Evolutionary conservation across 2,888 invertebrate species (phyloP).

Genomic region (Camptogramma bilineatum): DNA sequence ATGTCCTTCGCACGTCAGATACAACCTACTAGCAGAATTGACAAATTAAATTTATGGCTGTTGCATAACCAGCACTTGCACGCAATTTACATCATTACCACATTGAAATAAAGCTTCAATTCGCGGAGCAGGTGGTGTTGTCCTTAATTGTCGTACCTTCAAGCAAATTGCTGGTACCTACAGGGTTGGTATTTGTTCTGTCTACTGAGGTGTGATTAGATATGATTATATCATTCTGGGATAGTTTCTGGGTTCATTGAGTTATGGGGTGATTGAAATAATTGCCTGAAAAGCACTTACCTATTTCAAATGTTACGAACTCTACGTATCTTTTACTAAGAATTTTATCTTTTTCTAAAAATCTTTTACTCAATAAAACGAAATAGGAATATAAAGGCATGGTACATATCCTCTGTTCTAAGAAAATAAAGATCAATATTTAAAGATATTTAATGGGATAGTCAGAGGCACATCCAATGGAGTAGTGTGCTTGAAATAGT

Average conservation of each 20-base stretch:
- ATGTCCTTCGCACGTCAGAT: slow-evolving; percentile 56
- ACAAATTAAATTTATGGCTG: slow-evolving; percentile 54
- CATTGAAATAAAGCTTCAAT: slow-evolving; percentile 10
- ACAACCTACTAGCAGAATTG: slow-evolving; percentile 53
- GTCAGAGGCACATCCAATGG: too few species aligned
- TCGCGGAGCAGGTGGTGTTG: slow-evolving; percentile 14
- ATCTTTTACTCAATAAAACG: too few species aligned
- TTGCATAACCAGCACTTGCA: slow-evolving; percentile 22
- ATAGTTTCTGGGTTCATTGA: slow-evolving; percentile 9
- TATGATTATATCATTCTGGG: slow-evolving; percentile 33
- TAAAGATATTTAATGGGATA: too few species aligned
- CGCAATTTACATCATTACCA: slow-evolving; percentile 22
- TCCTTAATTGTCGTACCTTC: slow-evolving; percentile 36
- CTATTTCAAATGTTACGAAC: background rate
- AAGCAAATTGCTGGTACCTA: slow-evolving; percentile 32
- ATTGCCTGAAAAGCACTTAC: background rate
- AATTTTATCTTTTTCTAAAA: too few species aligned
- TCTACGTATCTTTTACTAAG: background rate
- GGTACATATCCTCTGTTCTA: too few species aligned
- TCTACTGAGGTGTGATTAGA: slow-evolving; percentile 40
- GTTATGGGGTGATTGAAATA: background rate
- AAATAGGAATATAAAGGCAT: too few species aligned
- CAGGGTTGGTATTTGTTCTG: slow-evolving; percentile 35
- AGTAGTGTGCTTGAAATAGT: too few species aligned
- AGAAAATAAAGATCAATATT: too few species aligned